Evolutionary conservation across 2,113 vertebrate species (phyloP), one percentile per base, ranked within the genome.

Genomic region (Callipepla californica): DNA sequence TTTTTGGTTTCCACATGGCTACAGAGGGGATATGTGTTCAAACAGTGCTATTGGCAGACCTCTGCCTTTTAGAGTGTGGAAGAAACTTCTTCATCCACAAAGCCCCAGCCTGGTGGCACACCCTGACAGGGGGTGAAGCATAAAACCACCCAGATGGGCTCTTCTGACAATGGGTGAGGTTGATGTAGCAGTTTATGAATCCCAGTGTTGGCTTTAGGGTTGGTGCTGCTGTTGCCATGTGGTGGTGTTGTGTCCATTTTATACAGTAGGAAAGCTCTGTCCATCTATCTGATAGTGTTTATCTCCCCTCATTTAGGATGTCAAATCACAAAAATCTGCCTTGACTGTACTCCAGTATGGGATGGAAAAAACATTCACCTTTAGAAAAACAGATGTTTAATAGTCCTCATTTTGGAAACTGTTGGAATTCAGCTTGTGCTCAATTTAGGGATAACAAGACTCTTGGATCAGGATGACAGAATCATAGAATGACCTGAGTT

Each of bases 351-450:
- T 77, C 13, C 7, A 26, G 6, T 36, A 8, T 0, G 3, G 30
- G 67, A 48, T 7, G 20, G 44, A 45, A 68, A 68, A 78, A 59
- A 5, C 8, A 11, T 55, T 85, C 34, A 4, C 61, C 10, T 79
- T 32, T 61, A 36, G 50, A 59, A 75, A 78, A 90, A 58, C 17
- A 44, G 44, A 4, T 48, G 11, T 13, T 26, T 78, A 81, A 40
- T 57, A 90, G 32, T 57, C 13, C 48, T 76, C 15, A 51, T 65
- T 89, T 87, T 47, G 81, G 78, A 65, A 90, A 63, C 44, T 47
- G 34, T 19, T 81, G 61, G 55, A 42, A 53, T 66, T 58, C 20
- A 45, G 10, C 10, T 79, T 61, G n/a, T 53, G 42, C 70, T 78
- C 59, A 85, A 63, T 63, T 66, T 59, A 59, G 17, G 32, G 12